Evolutionary conservation across 2,888 invertebrate species (phyloP), one percentile per base, ranked within the genome.

Genomic region (Urechis unicinctus): DNA sequence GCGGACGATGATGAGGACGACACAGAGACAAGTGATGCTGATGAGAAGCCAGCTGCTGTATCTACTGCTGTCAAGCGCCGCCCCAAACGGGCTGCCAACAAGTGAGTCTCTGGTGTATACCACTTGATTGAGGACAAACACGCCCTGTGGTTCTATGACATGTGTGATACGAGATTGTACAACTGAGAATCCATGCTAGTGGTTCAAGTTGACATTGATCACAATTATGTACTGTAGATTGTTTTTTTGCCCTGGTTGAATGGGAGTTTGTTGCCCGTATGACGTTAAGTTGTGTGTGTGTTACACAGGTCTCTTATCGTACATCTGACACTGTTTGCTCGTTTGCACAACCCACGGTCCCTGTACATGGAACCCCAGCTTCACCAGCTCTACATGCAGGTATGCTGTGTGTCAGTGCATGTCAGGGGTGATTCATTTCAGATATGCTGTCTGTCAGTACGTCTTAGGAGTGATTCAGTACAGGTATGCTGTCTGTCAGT

Each of bases 311-410:
- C 69, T 4, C 57, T 75, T 21, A 52, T 74, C 29, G 66, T 63
- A 3, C 69, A 73, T 52, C 61, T 95, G 72, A 82, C 85, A 66
- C 83, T 93, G 6, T 85, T 94, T 72, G 81, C 88, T 0, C 86
- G 87, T 66, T 85, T 93, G 65, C 84, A 84, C 59, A 90, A 89
- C 71, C 92, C 93, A 0, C 86, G 85, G 72, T 86, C 88, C 1
- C 80, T 92, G 59, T 86, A 86, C 68, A 85, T 85, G 61, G 89
- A 91, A 74, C 79, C 85, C 0, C 85, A 89, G 62, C 81, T 96
- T 58, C 83, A 84, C 70, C 84, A 71, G 41, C 68, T 81, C 43
- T 80, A 79, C 56, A 57, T 61, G 50, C 67, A 73, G 63, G 72
- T 75, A 62, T 56, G 49, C 52, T 21, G 1, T 36, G 36, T n/a